Evolutionary conservation across 2,797 vertebrate genomes (phyloP).

Genomic region (Tragopan temminckii): DNA sequence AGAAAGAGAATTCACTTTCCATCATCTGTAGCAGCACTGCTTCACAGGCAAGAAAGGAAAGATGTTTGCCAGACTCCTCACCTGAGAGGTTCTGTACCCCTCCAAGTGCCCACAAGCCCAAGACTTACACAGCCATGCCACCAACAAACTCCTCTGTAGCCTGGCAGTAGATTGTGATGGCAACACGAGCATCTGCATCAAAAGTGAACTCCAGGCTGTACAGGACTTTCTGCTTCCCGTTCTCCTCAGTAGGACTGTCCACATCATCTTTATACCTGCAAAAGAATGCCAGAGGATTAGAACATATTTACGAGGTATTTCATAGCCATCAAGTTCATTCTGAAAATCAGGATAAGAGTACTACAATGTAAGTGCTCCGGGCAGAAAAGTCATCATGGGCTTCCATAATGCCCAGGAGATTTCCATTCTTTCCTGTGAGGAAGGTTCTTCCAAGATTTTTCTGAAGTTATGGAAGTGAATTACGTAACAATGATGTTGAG

Average conservation of each 20-base stretch:
- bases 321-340: background rate
- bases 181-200: slow-evolving; percentile 95
- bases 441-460: background rate
- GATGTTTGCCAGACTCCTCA: background rate
- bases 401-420: background rate
- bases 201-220: slow-evolving; percentile 98
- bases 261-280: slow-evolving; percentile 95
- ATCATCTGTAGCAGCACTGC: background rate
- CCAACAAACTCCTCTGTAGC: slow-evolving; percentile 95
- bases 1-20: background rate
- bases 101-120: background rate
- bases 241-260: slow-evolving; percentile 90
- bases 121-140: slow-evolving; percentile 94
- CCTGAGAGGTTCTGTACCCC: background rate
- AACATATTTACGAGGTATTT: background rate
- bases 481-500: fast-evolving
- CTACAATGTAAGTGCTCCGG: background rate
- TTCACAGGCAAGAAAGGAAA: background rate
- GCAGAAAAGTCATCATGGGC: background rate
- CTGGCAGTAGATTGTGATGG: slow-evolving; percentile 97
- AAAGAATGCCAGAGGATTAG: background rate
- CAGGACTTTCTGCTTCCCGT: slow-evolving; percentile 89
- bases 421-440: background rate
- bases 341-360: background rate
- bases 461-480: background rate